Percentiles rank a stretch among this genome's conserved stretches.
Conservation (phyloP, 2,888 invertebrate species). For the Ophioninae sp. region DNA sequence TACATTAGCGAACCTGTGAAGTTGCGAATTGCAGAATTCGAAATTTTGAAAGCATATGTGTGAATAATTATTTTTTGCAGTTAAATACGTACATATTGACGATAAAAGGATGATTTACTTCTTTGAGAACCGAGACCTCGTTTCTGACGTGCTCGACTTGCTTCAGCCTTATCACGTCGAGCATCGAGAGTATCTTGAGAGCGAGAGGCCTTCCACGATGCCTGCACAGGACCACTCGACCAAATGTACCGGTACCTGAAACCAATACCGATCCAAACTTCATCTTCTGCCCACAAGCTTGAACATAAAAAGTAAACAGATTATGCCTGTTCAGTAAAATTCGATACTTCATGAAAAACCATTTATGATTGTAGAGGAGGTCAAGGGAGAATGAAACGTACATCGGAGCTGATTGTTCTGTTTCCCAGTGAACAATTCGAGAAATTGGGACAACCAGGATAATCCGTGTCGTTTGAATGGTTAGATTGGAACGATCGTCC, state of each 20-base stretch:
- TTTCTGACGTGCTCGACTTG: slow-evolving; percentile 99
- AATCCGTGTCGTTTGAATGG: too few relatives aligned
- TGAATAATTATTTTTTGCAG: not conserved
- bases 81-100: slow-evolving; percentile 91
- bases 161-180: slow-evolving; percentile 95
- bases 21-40: too few relatives aligned
- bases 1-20: too few relatives aligned
- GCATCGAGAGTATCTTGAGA: slow-evolving; percentile 96
- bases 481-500: too few relatives aligned
- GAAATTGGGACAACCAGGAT: too few relatives aligned
- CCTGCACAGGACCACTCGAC: slow-evolving; percentile 94
- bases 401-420: too few relatives aligned
- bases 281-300: not conserved
- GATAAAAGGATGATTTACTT: slow-evolving; percentile 97
- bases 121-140: slow-evolving; percentile 95
- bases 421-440: too few relatives aligned
- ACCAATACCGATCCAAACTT: not conserved
- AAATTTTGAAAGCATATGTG: not conserved
- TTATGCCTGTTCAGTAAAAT: too few relatives aligned
- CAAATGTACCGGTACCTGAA: slow-evolving; percentile 97
- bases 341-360: too few relatives aligned
- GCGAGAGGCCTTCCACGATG: slow-evolving; percentile 88
- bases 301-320: not conserved
- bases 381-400: too few relatives aligned
- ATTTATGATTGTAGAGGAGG: too few relatives aligned